These are phyloP conservation scores for Pygoscelis adeliae DNA, from an alignment of 2,113 vertebrate genomes.

Conservation along the genomic window DNA sequence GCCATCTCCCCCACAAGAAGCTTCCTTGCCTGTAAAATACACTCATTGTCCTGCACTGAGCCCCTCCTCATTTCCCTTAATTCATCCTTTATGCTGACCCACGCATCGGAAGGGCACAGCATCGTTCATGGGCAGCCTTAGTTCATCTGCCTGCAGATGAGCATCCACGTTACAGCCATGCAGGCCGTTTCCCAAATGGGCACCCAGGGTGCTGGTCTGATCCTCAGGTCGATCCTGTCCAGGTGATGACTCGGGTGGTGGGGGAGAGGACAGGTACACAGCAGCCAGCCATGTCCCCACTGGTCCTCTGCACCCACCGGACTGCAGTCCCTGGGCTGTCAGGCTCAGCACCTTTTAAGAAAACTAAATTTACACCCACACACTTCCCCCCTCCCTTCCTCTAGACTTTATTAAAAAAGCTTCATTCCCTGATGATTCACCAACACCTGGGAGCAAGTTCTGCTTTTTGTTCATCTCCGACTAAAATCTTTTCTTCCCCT, in stretches of 20 bases:
- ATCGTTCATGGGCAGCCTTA: rapidly evolving
- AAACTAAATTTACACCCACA: slow-evolving; percentile 20
- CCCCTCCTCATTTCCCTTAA: not conserved
- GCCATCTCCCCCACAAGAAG: not conserved
- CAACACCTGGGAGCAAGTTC: slow-evolving; percentile 38
- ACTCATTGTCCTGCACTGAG: not conserved
- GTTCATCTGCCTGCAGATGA: not conserved
- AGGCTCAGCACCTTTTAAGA: not conserved
- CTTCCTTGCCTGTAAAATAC: not conserved
- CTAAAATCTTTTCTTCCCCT: slow-evolving; percentile 32
- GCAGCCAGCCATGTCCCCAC: not conserved
- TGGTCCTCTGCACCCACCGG: not conserved
- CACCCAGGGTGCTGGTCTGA: not conserved
- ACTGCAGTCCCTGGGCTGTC: not conserved
- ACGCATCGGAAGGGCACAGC: not conserved
- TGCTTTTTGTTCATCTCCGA: slow-evolving; percentile 24
- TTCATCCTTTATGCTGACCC: not conserved
- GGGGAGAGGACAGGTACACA: not conserved
- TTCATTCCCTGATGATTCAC: slow-evolving; percentile 50
- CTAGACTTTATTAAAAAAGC: slow-evolving; percentile 19
- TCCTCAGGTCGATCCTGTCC: not conserved
- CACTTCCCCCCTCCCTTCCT: not conserved
- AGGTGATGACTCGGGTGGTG: no score
- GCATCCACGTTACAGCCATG: not conserved
- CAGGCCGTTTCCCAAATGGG: not conserved